Percentiles rank a stretch among this genome's conserved stretches.
phyloP scores from a whole-genome alignment of 2,888 invertebrate species.

The Metallyticus violacea region DNA sequence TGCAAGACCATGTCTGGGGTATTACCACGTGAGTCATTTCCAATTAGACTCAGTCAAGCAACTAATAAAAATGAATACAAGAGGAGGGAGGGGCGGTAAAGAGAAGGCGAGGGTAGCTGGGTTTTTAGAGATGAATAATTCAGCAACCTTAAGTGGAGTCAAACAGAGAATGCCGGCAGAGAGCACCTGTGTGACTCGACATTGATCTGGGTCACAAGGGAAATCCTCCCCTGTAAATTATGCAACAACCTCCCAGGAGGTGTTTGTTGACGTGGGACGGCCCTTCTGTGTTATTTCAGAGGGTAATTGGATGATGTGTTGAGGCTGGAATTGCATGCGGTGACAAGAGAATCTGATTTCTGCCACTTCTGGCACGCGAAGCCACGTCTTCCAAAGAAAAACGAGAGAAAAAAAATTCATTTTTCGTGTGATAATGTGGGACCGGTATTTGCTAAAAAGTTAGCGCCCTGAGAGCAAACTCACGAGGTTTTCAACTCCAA shows the following conservation, averaged over 20 bases:
- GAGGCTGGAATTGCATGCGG: neutral
- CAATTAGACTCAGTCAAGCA: neutral
- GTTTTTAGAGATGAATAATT: conserved; percentile 8
- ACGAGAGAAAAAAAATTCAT: neutral
- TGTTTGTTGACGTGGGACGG: neutral
- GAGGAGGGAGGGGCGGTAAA: neutral
- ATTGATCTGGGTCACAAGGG: neutral
- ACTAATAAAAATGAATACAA: neutral
- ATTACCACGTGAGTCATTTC: neutral
- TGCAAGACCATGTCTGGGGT: no score
- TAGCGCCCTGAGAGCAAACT: neutral
- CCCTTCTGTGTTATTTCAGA: neutral
- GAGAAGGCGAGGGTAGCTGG: neutral
- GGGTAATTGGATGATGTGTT: neutral
- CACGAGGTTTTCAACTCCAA: neutral
- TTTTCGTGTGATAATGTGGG: neutral
- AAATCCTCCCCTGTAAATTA: neutral
- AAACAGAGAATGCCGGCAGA: no score
- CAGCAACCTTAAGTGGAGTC: neutral
- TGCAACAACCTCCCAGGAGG: neutral
- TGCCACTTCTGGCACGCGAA: neutral
- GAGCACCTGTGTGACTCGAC: neutral
- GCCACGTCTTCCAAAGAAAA: neutral
- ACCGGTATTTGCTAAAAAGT: neutral
- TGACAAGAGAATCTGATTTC: neutral